Base-by-base conservation (phyloP, 2,113 vertebrate genomes). In the Meles meles region DNA sequence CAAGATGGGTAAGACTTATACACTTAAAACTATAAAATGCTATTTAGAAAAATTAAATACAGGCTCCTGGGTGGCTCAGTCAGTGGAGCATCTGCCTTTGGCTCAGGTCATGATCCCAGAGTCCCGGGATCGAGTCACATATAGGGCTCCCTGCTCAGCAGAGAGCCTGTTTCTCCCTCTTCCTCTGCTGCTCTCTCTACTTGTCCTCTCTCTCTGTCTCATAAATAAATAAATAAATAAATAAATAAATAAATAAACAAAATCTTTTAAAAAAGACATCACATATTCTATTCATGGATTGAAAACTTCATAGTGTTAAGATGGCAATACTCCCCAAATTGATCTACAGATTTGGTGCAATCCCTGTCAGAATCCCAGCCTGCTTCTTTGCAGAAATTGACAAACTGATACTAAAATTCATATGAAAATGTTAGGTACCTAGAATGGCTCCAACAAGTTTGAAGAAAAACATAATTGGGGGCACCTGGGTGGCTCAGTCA, bases 21-120 rank as follows among this genome's bases (percentile, higher is more conserved):
- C 34, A 57, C 25, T 87, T 67, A 86, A 90, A 94, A 81, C 55
- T 49, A 61, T 25, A 90, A 79, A 89, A 90, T 52, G 77, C 52
- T 84, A 52, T 55, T 96, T 63, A 81, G 86, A 90, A 39, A 90
- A 90, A 72, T 90, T 90, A 80, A 93, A 96, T 57, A 65, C 12
- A 2, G 25, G 72, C 25, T 13, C 25, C 39, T 44, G 39, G 72
- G 72, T 72, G 20, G n/a, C 21, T 39, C 69, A 72, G 23, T 72
- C 71, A 42, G 71, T 72, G 6, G 37, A 42, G 71, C 37, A 5
- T 25, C 21, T 39, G 39, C 21, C 71, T 72, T 42, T 25, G 71
- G 10, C 71, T 72, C 21, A 72, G 71, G 21, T 39, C 37, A 25
- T 72, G 37, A 72, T 72, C n/a, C 37, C 37, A 12, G 2, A 11